Conservation (phyloP, 2,113 vertebrate genomes). For the Spea bombifrons region DNA sequence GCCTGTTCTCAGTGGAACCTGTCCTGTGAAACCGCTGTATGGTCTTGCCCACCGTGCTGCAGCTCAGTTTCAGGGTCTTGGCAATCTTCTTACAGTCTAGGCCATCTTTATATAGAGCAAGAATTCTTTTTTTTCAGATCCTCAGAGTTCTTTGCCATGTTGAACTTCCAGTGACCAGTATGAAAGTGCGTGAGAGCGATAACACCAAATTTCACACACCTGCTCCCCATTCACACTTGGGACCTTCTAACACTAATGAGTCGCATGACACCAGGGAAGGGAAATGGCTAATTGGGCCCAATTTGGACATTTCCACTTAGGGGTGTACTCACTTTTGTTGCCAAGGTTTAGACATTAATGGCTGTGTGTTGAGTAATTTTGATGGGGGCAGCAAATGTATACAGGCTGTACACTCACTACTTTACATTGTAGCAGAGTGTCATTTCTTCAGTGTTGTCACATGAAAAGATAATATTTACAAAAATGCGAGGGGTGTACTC, state of each 20-base stretch:
- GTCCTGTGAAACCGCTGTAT: no score
- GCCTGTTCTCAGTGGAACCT: no score
- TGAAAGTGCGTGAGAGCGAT: background rate
- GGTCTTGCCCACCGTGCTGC: no score
- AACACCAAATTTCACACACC: background rate
- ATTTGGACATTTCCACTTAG: background rate
- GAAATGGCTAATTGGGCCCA: background rate
- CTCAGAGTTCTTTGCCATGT: slow-evolving; percentile 2
- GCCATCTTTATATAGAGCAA: background rate
- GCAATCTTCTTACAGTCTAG: background rate
- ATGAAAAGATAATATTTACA: background rate
- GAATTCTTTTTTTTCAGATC: background rate
- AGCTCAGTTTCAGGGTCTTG: background rate
- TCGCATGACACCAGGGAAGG: background rate
- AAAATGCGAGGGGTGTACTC: background rate
- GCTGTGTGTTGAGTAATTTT: background rate
- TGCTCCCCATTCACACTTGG: background rate
- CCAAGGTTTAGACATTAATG: background rate
- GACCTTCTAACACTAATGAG: slow-evolving; percentile 6
- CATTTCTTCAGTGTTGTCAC: slow-evolving; percentile 1
- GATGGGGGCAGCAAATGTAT: background rate
- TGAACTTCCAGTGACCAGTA: slow-evolving; percentile 6
- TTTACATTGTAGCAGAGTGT: background rate
- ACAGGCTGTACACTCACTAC: background rate
- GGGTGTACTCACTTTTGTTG: background rate